Evolutionary conservation across 2,888 invertebrate species (phyloP), one percentile per base, ranked within the genome.

Genomic region (Psylliodes chrysocephalus): DNA sequence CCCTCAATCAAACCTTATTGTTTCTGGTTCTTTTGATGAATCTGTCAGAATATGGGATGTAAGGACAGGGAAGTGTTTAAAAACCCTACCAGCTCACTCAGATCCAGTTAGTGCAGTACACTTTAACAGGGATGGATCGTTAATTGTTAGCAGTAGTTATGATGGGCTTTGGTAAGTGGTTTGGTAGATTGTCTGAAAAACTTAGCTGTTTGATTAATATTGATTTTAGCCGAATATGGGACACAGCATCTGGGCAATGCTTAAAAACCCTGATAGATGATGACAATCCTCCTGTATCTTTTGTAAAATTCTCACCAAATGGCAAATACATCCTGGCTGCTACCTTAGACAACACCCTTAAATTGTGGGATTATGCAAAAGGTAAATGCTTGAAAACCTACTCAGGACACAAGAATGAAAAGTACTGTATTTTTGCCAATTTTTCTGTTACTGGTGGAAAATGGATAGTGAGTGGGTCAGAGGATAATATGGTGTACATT

Each of bases 401-500:
- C 80, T 93, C 93, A 0, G 98, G 98, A 2, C 99, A 99, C 82
- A 94, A 94, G 83, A 99, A 99, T 83, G 98, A 98, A 83, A 99
- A 99, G 82, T 99, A 97, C 83, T 99, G 99, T 82, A 96, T 99
- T 82, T 99, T 99, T 82, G 98, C 99, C 49, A 99, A 99, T 84
- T 99, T 99, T 83, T 99, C 98, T 30, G 98, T 99, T 5, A 99
- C 99, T 12, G 99, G 99, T 63, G 99, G 99, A 80, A 99, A 99
- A 94, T 99, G 99, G 99, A 99, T 99, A 80, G 98, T 99, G 47
- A 98, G 97, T 38, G 99, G 99, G n/a, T 98, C 98, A 2, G 99
- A 99, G 84, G 99, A 99, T 83, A 95, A 97, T 82, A 89, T 95
- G 87, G 96, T 99, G 0, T 99, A 98, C 81, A 97, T 99, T 77